Base-by-base conservation (phyloP, 2,888 invertebrate genomes). In the Auanema freiburgensis region DNA sequence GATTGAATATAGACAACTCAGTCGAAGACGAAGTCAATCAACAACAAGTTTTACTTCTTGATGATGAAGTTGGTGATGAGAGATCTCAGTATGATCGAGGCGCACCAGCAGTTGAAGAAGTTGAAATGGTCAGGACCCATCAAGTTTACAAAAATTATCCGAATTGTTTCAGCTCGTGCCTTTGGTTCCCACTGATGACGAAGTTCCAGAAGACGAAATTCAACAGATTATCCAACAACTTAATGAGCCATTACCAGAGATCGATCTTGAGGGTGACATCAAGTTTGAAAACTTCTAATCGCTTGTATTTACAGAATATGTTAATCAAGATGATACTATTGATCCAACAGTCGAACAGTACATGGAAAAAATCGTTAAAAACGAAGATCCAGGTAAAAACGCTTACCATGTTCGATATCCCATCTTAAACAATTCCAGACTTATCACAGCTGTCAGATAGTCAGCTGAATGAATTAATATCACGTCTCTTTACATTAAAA, bases 331-430 rank as follows among this genome's bases (percentile, higher is more conserved):
- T 49, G 65, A 64, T 42, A 57, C 59, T 33, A 60, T 66, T 14
- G 62, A 62, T 50, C 62, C 62, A 6, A 12, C 24, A 2, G 60
- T 72, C 12, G 68, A 72, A 21, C 46, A 60, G 24, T 70, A 70
- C 63, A 59, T 70, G n/a, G 58, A 72, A 42, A 65, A 65, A 2
- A 66, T 72, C 18, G 59, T 72, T 21, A 65, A 64, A 53, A 66
- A 64, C 21, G 58, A 70, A 55, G 65, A 59, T 25, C 66, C 66
- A 12, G 55, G 57, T 57, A 25, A 16, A 12, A 33, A 40, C 41
- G 3, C 24, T 24, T n/a, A n/a, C n/a, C n/a, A n/a, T n/a, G n/a
- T n/a, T n/a, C n/a, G n/a, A n/a, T n/a, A n/a, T n/a, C n/a, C n/a
- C n/a, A n/a, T n/a, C n/a, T 55, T 25, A 21, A 18, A 10, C 16